Base-by-base conservation (phyloP, 1,140 invertebrate species). In the Saccostrea echinata region DNA sequence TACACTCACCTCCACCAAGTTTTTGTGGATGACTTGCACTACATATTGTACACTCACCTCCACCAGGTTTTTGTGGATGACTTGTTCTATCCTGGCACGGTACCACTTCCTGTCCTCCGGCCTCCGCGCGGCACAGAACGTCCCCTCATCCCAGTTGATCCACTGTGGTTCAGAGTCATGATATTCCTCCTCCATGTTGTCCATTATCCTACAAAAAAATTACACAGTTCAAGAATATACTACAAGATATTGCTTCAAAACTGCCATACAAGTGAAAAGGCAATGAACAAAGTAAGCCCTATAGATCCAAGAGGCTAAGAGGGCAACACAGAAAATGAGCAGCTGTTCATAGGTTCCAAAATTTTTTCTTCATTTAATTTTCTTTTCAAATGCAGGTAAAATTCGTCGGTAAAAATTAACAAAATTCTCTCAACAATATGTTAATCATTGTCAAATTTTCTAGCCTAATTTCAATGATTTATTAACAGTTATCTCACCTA, bases 91-190 rank as follows among this genome's bases (percentile, higher is more conserved):
- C 57, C 84, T 90, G 3, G 85, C 87, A 52, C 89, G 30, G 61
- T 88, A 90, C 89, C 89, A 90, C 51, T 55, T 84, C 33, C 82
- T 57, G 51, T 88, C 86, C n/a, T 84, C 84, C 3, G 86, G 53
- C 52, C 84, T 43, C 51, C 82, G 87, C 8, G 82, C 86, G 11
- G 86, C 88, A 87, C 88, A 89, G 68, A 82, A 89, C 0, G 30
- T 68, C 21, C 43, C 83, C 24, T 53, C 85, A 3, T 89, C 86
- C 88, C 86, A 89, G 1, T 64, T 57, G 21, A 89, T 80, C 88
- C 88, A 89, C 83, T 87, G 84, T 1, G 68, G 21, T 16, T 89
- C 88, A 0, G 68, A 84, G 11, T 68, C 35, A 3, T 11, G 27
- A 52, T 89, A 89, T 27, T 89, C 85, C 30, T 87, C 86, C 12